phyloP scores from a whole-genome alignment of 35 echinoderm and acorn worm species.

The Holothuria glaberrima region DNA sequence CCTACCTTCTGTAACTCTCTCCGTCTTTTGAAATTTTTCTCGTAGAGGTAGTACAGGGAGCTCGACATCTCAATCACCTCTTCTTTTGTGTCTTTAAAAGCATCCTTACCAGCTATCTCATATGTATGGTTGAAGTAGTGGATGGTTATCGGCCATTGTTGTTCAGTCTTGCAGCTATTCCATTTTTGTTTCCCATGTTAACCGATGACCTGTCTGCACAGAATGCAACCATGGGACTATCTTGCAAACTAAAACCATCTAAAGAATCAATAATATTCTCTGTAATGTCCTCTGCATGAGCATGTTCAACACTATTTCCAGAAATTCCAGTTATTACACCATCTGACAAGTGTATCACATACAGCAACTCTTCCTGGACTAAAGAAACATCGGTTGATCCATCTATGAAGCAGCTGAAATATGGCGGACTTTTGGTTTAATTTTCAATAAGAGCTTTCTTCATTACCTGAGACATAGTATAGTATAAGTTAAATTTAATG shows the following conservation, averaged over 20 bases:
- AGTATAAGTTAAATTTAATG: too few relatives aligned
- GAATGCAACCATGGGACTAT: neutral
- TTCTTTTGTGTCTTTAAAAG: constrained; percentile 10
- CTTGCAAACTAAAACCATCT: neutral
- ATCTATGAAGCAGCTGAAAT: neutral
- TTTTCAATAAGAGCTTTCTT: neutral
- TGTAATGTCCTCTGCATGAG: too few relatives aligned
- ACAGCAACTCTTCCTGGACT: neutral
- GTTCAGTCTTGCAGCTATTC: neutral
- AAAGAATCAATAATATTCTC: too few relatives aligned
- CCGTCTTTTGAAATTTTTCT: constrained; percentile 12
- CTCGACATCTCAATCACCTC: constrained; percentile 43
- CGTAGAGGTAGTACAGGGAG: neutral
- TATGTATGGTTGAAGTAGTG: constrained; percentile 54
- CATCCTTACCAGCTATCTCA: constrained; percentile 64
- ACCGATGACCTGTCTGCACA: constrained; percentile 1
- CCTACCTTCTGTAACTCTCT: constrained; percentile 33
- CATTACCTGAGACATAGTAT: neutral
- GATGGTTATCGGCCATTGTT: constrained; percentile 46
- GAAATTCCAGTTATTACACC: neutral
- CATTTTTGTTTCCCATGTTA: neutral
- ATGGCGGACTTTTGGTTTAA: neutral
- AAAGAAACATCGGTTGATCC: neutral
- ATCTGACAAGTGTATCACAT: neutral
- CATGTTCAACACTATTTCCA: too few relatives aligned